phyloP scores from a whole-genome alignment of 2,797 vertebrate genomes.

The Gadopsis marmoratus region DNA sequence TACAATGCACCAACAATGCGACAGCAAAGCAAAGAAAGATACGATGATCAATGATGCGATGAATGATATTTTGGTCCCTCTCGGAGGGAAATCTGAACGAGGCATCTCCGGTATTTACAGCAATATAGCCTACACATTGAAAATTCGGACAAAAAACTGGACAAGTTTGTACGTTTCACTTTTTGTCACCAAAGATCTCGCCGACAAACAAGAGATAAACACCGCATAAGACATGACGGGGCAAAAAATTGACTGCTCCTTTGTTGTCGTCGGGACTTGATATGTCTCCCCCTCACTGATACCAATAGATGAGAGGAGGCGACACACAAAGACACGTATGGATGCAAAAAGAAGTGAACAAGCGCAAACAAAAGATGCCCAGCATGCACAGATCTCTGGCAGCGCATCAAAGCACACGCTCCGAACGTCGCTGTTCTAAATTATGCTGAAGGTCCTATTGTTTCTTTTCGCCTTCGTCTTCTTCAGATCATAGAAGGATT shows the following conservation, averaged over 20 bases:
- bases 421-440: conserved; percentile 62
- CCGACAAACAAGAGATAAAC: conserved; percentile 40
- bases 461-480: conserved; percentile 64
- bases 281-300: conserved; percentile 48
- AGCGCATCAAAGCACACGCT: conserved; percentile 73
- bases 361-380: conserved; percentile 54
- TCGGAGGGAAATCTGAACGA: not conserved
- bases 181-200: conserved; percentile 26
- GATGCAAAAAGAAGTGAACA: conserved; percentile 41
- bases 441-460: conserved; percentile 76
- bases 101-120: conserved; percentile 2
- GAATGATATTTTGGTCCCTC: conserved; percentile 17
- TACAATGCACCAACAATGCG: not conserved
- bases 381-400: conserved; percentile 62
- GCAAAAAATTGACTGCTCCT: conserved; percentile 56
- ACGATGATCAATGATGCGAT: conserved; percentile 6
- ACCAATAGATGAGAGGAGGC: conserved; percentile 60
- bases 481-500: conserved; percentile 78
- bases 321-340: conserved; percentile 51
- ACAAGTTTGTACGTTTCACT: conserved; percentile 33
- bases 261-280: conserved; percentile 61
- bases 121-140: not conserved
- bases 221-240: conserved; percentile 50
- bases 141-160: conserved; percentile 14
- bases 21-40: not conserved